Evolutionary conservation across 2,888 invertebrate genomes (phyloP).

Genomic region (Pachydiplax longipennis): DNA sequence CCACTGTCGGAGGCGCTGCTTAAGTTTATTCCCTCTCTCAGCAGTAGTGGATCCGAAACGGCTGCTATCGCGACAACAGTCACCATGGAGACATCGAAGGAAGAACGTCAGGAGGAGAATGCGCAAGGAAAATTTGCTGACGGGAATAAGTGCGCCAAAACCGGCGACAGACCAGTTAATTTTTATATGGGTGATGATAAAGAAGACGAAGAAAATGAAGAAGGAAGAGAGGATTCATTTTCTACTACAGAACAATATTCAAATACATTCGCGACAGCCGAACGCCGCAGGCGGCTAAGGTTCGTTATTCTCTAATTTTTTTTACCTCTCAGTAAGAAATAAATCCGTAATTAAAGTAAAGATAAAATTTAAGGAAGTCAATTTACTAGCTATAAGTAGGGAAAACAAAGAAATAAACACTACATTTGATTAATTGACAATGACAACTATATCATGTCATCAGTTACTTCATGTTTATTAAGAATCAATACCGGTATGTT

Average conservation of each 20-base stretch:
- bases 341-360: neutral
- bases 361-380: neutral
- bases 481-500: neutral
- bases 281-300: slow-evolving; percentile 62
- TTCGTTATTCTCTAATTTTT: slow-evolving; percentile 52
- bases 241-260: slow-evolving; percentile 17
- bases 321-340: neutral
- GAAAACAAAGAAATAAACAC: neutral
- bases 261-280: slow-evolving; percentile 57
- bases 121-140: neutral
- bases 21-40: slow-evolving; percentile 36
- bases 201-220: slow-evolving; percentile 24
- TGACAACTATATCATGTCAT: neutral
- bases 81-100: slow-evolving; percentile 28
- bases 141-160: slow-evolving; percentile 13
- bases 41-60: slow-evolving; percentile 1
- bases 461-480: neutral
- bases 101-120: neutral
- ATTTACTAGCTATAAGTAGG: no score
- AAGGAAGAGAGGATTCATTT: slow-evolving; percentile 37
- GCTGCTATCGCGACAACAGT: neutral
- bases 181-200: slow-evolving; percentile 34
- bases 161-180: slow-evolving; percentile 35
- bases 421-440: neutral
- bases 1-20: slow-evolving; percentile 30